Conservation (phyloP, 2,113 vertebrate species). For the Cephalopholis sonnerati region DNA sequence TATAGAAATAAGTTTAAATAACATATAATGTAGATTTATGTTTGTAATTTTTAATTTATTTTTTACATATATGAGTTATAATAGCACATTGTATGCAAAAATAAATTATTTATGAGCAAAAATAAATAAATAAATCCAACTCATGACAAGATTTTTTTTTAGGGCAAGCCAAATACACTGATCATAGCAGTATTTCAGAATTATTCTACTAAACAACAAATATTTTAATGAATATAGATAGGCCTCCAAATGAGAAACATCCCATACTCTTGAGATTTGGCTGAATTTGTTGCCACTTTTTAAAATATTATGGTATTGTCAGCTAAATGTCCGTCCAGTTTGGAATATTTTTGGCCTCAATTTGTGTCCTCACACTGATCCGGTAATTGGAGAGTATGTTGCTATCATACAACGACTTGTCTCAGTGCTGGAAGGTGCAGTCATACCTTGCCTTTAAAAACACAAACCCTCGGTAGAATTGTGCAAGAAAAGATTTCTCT, state of each 20-base stretch:
- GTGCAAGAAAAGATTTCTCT: conserved; percentile 60
- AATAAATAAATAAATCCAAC: not conserved
- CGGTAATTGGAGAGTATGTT: conserved; percentile 64
- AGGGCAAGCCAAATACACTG: conserved; percentile 7
- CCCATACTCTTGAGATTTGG: not conserved
- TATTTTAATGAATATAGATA: conserved; percentile 6
- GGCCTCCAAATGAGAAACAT: conserved; percentile 6
- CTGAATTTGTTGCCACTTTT: conserved; percentile 18
- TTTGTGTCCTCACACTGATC: conserved; percentile 40
- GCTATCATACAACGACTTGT: conserved; percentile 44
- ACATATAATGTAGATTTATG: not conserved
- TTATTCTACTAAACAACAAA: conserved; percentile 3
- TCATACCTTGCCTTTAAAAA: conserved; percentile 62
- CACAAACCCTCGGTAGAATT: conserved; percentile 69
- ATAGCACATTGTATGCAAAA: not conserved
- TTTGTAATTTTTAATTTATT: not conserved
- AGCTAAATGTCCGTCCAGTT: conserved; percentile 21
- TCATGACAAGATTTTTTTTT: not conserved
- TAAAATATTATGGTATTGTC: not conserved
- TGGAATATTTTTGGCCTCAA: conserved; percentile 34
- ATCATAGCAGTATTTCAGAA: not conserved
- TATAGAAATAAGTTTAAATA: not conserved
- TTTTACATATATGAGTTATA: too few species aligned
- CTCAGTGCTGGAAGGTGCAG: conserved; percentile 57
- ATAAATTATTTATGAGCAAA: conserved; percentile 27